Base-by-base conservation (phyloP, 2,797 vertebrate species). In the Clarias laeviceps region DNA sequence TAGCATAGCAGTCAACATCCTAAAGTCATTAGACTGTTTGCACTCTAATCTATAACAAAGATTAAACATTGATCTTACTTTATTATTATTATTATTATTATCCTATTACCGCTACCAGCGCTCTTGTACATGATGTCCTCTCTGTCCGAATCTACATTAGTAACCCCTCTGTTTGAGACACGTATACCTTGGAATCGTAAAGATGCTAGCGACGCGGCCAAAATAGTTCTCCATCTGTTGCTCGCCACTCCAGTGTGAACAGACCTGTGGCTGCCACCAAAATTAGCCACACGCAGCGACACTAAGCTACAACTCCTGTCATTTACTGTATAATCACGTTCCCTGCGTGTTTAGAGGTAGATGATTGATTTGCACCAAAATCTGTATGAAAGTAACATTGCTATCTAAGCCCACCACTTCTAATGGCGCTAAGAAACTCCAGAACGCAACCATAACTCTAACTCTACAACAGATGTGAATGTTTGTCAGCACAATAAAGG, bases 141-240 rank as follows among this genome's bases (percentile, higher is more conserved):
- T 32, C 74, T 66, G 59, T 15, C 59, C 74, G 20, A 70, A 84
- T 72, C 85, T 82, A 82, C 84, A 78, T 84, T 80, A 69, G 61
- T 37, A 50, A 45, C 59, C 76, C 29, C 73, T 86, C 82, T 82
- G 83, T 87, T 56, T 73, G 45, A 61, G 24, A 82, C 27, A 90
- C 88, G 84, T 89, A 85, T 88, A 91, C 80, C 81, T 87, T 88
- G 91, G 92, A 91, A 90, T 84, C 81, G 88, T 90, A 93, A 91
- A 90, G 92, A 92, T 91, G 90, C 89, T 91, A 92, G 61, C 89
- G 91, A 93, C 90, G 89, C 90, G 88, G 92, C 93, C 90, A 93
- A 92, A 94, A 94, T 94, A 94, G 92, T 94, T 94, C 92, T 91
- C 93, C 93, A 94, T 95, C 94, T 95, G 94, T 93, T 91, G 87